Conservation (phyloP, 2,888 invertebrate genomes). For the Plutella xylostella region DNA sequence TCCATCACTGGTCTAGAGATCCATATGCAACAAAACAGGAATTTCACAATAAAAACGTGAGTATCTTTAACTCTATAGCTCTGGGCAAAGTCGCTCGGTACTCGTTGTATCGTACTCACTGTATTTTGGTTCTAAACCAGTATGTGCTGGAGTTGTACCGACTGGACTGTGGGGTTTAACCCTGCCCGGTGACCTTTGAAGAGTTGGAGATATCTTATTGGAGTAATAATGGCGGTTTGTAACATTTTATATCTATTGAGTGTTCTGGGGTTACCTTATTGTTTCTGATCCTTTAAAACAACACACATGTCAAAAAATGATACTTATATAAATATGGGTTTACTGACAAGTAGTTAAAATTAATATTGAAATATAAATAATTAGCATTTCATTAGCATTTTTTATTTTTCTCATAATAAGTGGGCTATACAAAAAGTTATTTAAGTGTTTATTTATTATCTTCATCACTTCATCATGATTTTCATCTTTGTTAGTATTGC, state of each 20-base stretch:
- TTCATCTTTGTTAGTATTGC: neutral
- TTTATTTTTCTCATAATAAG: neutral
- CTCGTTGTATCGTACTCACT: neutral
- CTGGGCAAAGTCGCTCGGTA: constrained; percentile 1
- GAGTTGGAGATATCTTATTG: neutral
- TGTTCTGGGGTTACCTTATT: no score
- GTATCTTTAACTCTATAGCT: constrained; percentile 2
- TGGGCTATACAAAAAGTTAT: neutral
- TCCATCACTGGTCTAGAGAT: no score
- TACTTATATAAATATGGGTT: no score
- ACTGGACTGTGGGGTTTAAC: neutral
- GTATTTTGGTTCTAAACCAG: constrained; percentile 7
- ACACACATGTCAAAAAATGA: no score
- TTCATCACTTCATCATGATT: neutral
- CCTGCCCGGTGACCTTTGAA: neutral
- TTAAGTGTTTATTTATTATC: neutral
- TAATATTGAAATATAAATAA: neutral
- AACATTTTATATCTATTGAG: neutral
- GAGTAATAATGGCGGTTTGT: neutral
- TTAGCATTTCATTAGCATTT: neutral
- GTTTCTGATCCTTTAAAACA: no score
- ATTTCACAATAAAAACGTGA: neutral
- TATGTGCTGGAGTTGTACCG: neutral
- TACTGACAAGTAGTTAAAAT: no score
- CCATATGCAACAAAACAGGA: neutral